Evolutionary conservation across 2,888 invertebrate species (phyloP), one percentile per base, ranked within the genome.

Genomic region (Hypolimnas misippus): DNA sequence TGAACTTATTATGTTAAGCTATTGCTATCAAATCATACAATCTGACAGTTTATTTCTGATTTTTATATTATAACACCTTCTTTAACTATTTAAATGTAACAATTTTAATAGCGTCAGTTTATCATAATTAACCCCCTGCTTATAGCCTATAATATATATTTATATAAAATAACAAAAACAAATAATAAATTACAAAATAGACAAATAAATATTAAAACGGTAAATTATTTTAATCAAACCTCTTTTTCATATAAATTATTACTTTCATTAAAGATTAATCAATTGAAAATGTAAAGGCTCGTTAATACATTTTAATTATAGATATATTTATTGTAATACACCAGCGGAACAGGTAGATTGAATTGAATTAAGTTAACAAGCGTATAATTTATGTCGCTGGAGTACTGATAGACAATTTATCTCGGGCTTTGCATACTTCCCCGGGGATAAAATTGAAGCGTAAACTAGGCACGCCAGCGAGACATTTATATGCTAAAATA

Each of bases 281-380:
- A 10, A 12, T 10, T 2, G 6, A 8, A 16, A 42, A 3, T 8
- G 10, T 42, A 42, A 42, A 42, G 2, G 17, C 16, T 2, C 17
- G 3, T 17, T 17, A 8, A 42, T 17, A 42, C 3, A 42, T 42
- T 42, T 42, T 19, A 42, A 42, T 42, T 19, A 16, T 10, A 17
- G 12, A 17, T 42, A 42, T 19, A 42, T 42, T 17, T 42, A 53
- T 38, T 46, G 7, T 10, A 49, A 31, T 31, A 31, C 29, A 52
- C 6, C 16, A 19, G n/a, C 8, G 4, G 42, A 65, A 54, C 62
- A 50, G 63, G 63, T 63, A 65, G 65, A 66, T 66, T 68, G 66
- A 65, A 66, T 66, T 65, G 63, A 68, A 70, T 63, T 57, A 65
- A 60, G 40, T 68, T 63, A 63, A 66, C 65, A 62, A 66, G n/a